Percentiles rank a stretch among this genome's conserved stretches.
phyloP scores from a whole-genome alignment of 2,797 vertebrate species.

The Uromys caudimaculatus region DNA sequence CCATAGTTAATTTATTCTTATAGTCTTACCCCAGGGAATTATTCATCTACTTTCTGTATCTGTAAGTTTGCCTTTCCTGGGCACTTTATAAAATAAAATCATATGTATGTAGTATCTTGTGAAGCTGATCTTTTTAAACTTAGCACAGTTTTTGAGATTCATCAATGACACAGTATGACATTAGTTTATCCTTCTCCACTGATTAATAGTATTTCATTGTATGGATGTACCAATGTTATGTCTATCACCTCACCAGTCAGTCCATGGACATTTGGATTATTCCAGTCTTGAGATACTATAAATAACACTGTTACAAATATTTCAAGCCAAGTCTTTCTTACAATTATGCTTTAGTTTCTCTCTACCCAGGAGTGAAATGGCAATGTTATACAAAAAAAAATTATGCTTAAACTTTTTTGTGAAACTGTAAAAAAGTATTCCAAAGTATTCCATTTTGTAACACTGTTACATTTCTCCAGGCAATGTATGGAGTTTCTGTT shows the following conservation, averaged over 20 bases:
- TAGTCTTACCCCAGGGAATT: neutral
- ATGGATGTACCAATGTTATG: neutral
- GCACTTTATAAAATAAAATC: slow-evolving; percentile 27
- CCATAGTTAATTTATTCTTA: neutral
- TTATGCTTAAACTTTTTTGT: slow-evolving; percentile 43
- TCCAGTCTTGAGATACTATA: neutral
- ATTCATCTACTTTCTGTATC: neutral
- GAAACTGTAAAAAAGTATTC: slow-evolving; percentile 11
- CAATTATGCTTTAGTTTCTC: slow-evolving; percentile 7
- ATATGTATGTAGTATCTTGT: neutral
- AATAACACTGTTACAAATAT: neutral
- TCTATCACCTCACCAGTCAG: neutral
- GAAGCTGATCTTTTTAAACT: neutral
- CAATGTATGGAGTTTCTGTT: neutral
- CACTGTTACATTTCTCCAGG: neutral
- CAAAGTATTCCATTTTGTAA: neutral
- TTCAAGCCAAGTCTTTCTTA: neutral
- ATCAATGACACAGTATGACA: neutral
- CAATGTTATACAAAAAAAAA: neutral
- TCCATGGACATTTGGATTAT: neutral
- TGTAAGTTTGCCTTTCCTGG: neutral
- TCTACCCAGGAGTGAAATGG: neutral
- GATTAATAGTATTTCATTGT: neutral
- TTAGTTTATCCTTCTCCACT: neutral
- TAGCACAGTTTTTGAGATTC: neutral